Evolutionary conservation across 1,140 invertebrate genomes (phyloP).

Genomic region (Xylocopa sonorina): DNA sequence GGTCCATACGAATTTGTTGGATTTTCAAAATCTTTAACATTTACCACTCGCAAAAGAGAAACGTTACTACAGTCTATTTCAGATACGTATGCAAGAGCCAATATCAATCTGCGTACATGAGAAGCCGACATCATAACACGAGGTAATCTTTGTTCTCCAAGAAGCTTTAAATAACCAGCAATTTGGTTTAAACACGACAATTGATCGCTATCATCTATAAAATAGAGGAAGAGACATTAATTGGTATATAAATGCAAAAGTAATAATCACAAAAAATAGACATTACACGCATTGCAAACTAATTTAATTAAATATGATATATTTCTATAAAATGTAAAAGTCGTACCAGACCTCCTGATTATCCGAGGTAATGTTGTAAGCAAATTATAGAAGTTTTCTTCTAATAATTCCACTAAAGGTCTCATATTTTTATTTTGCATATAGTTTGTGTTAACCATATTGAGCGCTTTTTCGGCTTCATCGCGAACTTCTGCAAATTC

Average conservation of each 20-base stretch:
- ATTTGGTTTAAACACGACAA: conserved; percentile 83
- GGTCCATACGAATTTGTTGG: conserved; percentile 46
- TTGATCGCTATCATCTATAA: conserved; percentile 83
- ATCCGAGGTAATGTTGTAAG: conserved; percentile 83
- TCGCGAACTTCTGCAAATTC: conserved; percentile 79
- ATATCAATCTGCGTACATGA: conserved; percentile 82
- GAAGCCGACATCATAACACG: conserved; percentile 80
- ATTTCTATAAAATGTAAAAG: conserved; percentile 22
- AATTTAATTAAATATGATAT: neutral
- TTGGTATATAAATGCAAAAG: too few relatives aligned
- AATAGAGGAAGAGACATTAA: conserved; percentile 2
- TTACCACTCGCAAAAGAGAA: conserved; percentile 82
- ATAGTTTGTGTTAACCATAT: conserved; percentile 75
- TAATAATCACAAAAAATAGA: too few relatives aligned
- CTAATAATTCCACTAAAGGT: conserved; percentile 81
- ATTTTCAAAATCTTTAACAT: conserved; percentile 78
- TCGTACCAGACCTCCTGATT: conserved; percentile 84
- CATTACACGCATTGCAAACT: too few relatives aligned
- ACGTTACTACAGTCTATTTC: conserved; percentile 82
- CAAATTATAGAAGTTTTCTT: conserved; percentile 83
- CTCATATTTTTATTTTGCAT: conserved; percentile 69
- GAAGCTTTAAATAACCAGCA: conserved; percentile 84
- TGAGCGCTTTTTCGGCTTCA: conserved; percentile 75
- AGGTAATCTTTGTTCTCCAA: conserved; percentile 82
- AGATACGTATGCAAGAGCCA: conserved; percentile 82